These are phyloP conservation scores for Apogon talboti DNA, from an alignment of 2,797 vertebrate genomes.

Conservation along the genomic window DNA sequence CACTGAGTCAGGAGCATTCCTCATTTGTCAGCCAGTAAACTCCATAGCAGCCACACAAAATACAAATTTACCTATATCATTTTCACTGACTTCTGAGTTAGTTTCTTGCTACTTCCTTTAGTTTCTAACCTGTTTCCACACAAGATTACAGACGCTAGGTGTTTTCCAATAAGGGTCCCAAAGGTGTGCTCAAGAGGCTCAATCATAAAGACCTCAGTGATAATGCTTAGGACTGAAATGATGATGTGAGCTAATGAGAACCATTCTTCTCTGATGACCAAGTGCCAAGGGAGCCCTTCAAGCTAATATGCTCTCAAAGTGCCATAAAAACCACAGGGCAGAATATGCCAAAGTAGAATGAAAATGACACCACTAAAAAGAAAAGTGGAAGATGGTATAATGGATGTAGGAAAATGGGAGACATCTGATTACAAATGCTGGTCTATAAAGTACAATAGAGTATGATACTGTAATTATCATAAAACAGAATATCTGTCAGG, in stretches of 20 bases:
- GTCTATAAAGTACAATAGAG: constrained; percentile 8
- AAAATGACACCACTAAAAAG: constrained; percentile 32
- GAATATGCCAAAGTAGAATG: constrained; percentile 38
- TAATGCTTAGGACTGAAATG: constrained; percentile 70
- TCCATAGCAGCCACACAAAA: constrained; percentile 39
- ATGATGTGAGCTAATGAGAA: constrained; percentile 78
- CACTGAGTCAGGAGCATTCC: constrained; percentile 33
- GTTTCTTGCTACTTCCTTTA: constrained; percentile 46
- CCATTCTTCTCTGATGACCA: constrained; percentile 70
- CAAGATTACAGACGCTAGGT: constrained; percentile 33
- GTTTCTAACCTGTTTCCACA: constrained; percentile 61
- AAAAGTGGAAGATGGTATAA: constrained; percentile 26
- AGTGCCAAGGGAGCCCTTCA: constrained; percentile 68
- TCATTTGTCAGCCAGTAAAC: constrained; percentile 48
- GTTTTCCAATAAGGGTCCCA: constrained; percentile 49
- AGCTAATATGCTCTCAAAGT: constrained; percentile 68
- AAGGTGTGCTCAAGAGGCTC: constrained; percentile 65
- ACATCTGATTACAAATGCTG: constrained; percentile 14
- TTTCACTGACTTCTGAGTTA: constrained; percentile 42
- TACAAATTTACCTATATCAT: constrained; percentile 29
- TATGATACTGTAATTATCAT: constrained; percentile 18
- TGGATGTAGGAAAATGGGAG: constrained; percentile 3
- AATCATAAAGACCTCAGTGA: constrained; percentile 63
- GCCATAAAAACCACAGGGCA: constrained; percentile 67
- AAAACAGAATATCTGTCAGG: constrained; percentile 17